These are phyloP conservation scores for Saccostrea cuccullata DNA, from an alignment of 1,140 invertebrate genomes.

Conservation along the genomic window DNA sequence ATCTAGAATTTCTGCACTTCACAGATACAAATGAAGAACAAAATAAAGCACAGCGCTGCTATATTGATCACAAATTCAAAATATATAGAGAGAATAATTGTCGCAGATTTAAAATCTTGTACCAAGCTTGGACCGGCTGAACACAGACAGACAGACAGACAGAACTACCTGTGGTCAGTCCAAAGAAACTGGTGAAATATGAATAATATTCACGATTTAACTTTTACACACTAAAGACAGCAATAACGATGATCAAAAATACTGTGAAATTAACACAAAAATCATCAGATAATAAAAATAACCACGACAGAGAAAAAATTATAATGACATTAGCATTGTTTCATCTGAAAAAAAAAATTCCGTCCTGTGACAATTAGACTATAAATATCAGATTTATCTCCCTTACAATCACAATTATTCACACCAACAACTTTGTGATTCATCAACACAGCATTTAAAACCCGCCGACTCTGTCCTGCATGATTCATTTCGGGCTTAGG, in stretches of 20 bases:
- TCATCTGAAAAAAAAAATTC: background rate
- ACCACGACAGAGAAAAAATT: background rate
- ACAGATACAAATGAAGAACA: background rate
- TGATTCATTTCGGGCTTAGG: too few species aligned
- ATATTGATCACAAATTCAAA: background rate
- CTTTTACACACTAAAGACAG: too few species aligned
- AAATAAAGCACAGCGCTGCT: background rate
- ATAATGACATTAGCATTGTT: background rate
- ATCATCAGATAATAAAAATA: background rate
- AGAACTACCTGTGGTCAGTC: too few species aligned
- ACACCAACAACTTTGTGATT: background rate
- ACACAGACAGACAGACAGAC: too few species aligned
- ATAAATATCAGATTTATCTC: slow-evolving; percentile 28
- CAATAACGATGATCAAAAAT: background rate
- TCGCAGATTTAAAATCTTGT: too few species aligned
- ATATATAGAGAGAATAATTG: background rate
- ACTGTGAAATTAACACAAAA: background rate
- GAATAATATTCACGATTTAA: too few species aligned
- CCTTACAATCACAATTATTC: background rate
- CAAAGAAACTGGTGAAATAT: too few species aligned
- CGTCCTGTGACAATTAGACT: background rate
- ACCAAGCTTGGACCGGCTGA: too few species aligned
- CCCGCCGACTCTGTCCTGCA: too few species aligned
- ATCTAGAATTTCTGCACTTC: background rate
- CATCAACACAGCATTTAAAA: background rate